Evolutionary conservation across 1,140 invertebrate genomes (phyloP), one percentile per base, ranked within the genome.

Genomic region (Rhyzopertha dominica): DNA sequence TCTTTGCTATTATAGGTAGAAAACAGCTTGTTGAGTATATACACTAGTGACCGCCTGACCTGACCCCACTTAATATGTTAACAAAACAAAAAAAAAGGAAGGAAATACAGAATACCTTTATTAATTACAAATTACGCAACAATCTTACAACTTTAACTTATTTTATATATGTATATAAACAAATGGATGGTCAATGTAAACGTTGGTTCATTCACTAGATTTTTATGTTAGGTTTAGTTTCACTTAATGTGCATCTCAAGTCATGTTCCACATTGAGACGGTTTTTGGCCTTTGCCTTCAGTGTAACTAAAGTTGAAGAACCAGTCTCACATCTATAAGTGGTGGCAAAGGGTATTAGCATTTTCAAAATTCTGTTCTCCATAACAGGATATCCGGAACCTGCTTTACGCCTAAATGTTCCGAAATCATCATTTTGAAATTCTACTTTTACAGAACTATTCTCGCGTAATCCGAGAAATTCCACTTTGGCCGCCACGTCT

Each of bases 221-320:
- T n/a, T n/a, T n/a, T n/a, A 55, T 44, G 34, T 55, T 55, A 53
- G 45, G 49, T 47, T 54, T 20, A 19, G 28, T 55, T 38, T 56
- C 31, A 50, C 42, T 46, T 24, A 57, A 48, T 18, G 51, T 38
- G 34, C 43, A 49, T 49, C 51, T 49, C 42, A 52, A 34, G 38
- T 57, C 50, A 20, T 47, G 23, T 30, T 47, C 47, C 10, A 47
- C 47, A 49, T 57, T 57, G 20, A 55, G 40, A 47, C 39, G 43
- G 32, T 58, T 58, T 47, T 49, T 51, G 44, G 47, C 29, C 25
- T 59, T 56, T 51, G 45, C 47, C 57, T 59, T 57, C 46, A 54
- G 35, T 51, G 56, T 45, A 32, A 52, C 49, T 17, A 57, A 22
- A 53, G 46, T 57, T 35, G 51, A 51, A 35, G 55, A 54, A 47